phyloP scores from a whole-genome alignment of 2,888 invertebrate genomes.

The Eretmocerus hayati region DNA sequence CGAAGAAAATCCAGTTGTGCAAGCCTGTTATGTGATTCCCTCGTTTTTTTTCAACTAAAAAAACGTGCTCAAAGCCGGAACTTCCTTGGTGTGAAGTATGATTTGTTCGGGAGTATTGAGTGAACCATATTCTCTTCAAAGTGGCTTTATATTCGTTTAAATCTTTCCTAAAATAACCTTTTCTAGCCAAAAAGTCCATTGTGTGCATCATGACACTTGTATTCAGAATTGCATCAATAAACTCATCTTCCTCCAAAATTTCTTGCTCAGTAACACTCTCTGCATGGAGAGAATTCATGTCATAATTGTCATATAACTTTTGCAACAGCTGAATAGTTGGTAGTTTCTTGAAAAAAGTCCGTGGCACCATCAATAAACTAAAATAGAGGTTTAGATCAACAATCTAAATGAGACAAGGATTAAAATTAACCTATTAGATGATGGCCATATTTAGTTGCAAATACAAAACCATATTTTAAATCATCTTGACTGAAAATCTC shows the following conservation, averaged over 20 bases:
- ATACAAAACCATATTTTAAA: too few species aligned
- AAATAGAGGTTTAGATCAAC: conserved; percentile 1
- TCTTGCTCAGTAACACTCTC: conserved; percentile 25
- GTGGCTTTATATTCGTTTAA: conserved; percentile 29
- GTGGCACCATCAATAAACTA: conserved; percentile 12
- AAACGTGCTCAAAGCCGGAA: conserved; percentile 57
- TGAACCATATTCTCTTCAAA: conserved; percentile 40
- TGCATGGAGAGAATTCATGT: conserved; percentile 21
- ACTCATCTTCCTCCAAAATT: conserved; percentile 25
- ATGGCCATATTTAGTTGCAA: too few species aligned
- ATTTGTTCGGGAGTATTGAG: conserved; percentile 45
- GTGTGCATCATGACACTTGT: conserved; percentile 20
- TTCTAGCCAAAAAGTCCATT: conserved; percentile 28
- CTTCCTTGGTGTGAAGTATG: conserved; percentile 45
- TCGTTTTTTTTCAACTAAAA: conserved; percentile 52
- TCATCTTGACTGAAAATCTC: too few species aligned
- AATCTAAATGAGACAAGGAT: background rate
- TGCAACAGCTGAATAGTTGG: conserved; percentile 19
- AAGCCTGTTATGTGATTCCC: conserved; percentile 49
- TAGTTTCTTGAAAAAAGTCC: conserved; percentile 13
- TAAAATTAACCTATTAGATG: background rate
- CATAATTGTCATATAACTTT: conserved; percentile 30
- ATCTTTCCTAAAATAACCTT: conserved; percentile 26
- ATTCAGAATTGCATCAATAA: conserved; percentile 25
- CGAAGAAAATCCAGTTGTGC: conserved; percentile 56